A percentile compares a stretch with the other conserved stretches of the same genome.
These are phyloP conservation scores for Euura saliciscinereae DNA, from an alignment of 1,140 invertebrate species.

Conservation along the genomic window DNA sequence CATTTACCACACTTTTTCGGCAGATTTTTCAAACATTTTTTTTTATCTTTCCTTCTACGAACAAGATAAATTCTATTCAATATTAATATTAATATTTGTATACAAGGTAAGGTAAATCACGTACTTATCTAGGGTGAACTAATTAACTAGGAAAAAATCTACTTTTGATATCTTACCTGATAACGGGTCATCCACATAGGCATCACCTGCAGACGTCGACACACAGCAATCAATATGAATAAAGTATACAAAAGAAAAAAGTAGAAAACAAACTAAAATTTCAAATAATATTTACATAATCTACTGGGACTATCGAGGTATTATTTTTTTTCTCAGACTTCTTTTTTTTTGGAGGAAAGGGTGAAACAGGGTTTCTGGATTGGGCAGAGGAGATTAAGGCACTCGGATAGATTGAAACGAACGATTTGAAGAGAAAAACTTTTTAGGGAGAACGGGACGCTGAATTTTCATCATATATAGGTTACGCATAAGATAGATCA, in stretches of 20 bases:
- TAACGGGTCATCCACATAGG: neutral
- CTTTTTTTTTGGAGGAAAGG: neutral
- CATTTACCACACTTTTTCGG: constrained; percentile 1
- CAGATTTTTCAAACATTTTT: neutral
- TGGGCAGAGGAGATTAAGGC: neutral
- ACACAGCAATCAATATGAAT: neutral
- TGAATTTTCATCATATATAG: neutral
- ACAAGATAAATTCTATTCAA: neutral
- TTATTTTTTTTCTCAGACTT: neutral
- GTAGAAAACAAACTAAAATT: neutral
- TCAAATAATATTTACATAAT: neutral
- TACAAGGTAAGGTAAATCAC: neutral
- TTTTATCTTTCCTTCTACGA: neutral
- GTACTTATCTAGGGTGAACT: neutral
- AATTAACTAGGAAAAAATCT: neutral
- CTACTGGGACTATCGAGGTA: neutral
- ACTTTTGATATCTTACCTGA: neutral
- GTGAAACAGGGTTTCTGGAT: neutral
- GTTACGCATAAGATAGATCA: no score
- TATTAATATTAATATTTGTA: neutral
- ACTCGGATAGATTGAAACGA: neutral
- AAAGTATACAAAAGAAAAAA: neutral
- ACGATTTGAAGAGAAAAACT: neutral
- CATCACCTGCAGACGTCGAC: neutral
- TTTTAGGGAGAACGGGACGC: neutral